phyloP scores from a whole-genome alignment of 2,113 vertebrate genomes.

The Protobothrops mucrosquamatus region DNA sequence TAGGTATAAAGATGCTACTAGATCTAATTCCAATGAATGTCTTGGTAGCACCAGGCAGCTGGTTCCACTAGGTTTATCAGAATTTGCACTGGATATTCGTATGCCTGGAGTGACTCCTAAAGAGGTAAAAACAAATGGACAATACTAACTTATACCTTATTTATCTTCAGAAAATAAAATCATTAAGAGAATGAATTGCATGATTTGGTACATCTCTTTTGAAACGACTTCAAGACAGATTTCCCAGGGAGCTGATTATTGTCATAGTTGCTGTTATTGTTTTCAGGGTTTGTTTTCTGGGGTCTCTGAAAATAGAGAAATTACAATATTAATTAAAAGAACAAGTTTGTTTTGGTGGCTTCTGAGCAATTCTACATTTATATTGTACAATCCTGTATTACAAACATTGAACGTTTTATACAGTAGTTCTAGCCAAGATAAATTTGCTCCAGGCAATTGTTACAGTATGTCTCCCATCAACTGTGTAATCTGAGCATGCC shows the following conservation, averaged over 20 bases:
- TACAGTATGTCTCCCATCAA: background rate
- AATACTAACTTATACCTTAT: background rate
- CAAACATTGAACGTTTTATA: background rate
- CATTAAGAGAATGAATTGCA: background rate
- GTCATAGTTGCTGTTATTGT: background rate
- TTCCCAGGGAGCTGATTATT: background rate
- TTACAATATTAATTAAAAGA: background rate
- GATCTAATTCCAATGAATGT: constrained; percentile 77
- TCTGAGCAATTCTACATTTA: background rate
- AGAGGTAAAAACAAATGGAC: constrained; percentile 70
- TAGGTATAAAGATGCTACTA: constrained; percentile 80
- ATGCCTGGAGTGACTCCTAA: constrained; percentile 89
- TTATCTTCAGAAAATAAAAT: background rate
- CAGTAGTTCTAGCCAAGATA: background rate
- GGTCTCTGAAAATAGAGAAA: background rate
- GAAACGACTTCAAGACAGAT: too few relatives aligned
- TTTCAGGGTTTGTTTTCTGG: background rate
- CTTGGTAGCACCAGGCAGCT: constrained; percentile 69
- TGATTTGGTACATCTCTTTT: background rate
- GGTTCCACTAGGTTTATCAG: constrained; percentile 74
- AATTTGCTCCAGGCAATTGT: background rate
- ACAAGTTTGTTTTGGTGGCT: background rate
- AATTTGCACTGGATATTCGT: constrained; percentile 86
- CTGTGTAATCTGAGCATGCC: background rate
- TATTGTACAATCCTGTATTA: background rate